phyloP scores from a whole-genome alignment of 2,113 vertebrate species.

The Crotalus horridus region DNA sequence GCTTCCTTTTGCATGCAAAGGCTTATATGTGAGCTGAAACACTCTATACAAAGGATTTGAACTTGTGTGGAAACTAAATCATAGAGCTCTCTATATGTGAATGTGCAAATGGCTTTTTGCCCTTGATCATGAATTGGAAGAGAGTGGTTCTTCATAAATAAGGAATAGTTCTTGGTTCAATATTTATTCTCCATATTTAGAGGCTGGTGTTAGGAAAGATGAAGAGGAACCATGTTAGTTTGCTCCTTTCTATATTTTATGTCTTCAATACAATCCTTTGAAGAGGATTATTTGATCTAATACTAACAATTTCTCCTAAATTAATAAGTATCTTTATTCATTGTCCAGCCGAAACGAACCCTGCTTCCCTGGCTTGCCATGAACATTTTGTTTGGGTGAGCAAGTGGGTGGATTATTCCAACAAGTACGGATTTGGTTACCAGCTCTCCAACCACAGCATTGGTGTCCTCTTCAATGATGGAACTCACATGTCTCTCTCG shows the following conservation, averaged over 20 bases:
- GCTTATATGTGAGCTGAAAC: neutral
- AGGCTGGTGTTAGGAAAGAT: neutral
- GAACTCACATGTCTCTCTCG: conserved; percentile 90
- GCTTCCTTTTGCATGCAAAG: neutral
- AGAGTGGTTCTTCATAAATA: neutral
- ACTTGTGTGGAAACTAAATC: neutral
- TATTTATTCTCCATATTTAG: neutral
- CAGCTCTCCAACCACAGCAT: conserved; percentile 93
- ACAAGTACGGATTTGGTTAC: conserved; percentile 97
- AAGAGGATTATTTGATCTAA: neutral
- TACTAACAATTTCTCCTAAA: neutral
- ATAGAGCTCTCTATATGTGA: neutral
- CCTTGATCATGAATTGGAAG: neutral
- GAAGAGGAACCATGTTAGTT: neutral
- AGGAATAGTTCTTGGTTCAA: neutral
- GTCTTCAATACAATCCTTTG: neutral
- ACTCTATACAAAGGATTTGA: neutral
- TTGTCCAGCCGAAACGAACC: conserved; percentile 81
- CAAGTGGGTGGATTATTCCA: conserved; percentile 99
- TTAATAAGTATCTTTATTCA: conserved; percentile 18
- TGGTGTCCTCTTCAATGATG: conserved; percentile 93
- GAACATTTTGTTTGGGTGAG: conserved; percentile 95
- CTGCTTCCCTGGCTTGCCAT: conserved; percentile 81
- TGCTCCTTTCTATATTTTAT: neutral
- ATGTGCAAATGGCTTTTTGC: neutral